These are phyloP conservation scores for Stegodyphus dumicola DNA, from an alignment of 1,140 invertebrate genomes.

Conservation along the genomic window DNA sequence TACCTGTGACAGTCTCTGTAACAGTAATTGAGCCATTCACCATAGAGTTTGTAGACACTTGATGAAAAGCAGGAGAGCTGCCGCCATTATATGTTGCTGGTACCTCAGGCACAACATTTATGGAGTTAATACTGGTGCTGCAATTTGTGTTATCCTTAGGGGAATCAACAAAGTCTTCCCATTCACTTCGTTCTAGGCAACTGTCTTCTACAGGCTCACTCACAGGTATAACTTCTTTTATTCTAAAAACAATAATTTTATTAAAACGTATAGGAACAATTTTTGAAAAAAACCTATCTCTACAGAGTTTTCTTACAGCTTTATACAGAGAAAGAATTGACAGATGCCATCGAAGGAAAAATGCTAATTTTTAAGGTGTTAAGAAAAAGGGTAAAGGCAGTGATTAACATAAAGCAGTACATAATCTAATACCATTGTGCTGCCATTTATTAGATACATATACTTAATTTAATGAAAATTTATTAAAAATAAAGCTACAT, in stretches of 20 bases:
- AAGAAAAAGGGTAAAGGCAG: too few species aligned
- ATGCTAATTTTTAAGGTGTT: too few species aligned
- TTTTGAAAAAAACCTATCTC: too few species aligned
- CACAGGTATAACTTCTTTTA: conserved; percentile 17
- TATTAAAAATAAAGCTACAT: too few species aligned
- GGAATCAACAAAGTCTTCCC: conserved; percentile 40
- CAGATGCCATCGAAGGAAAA: too few species aligned
- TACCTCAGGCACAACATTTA: conserved; percentile 40
- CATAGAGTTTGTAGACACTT: conserved; percentile 38
- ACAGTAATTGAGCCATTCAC: conserved; percentile 33
- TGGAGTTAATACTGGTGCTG: conserved; percentile 47
- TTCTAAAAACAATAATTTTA: conserved; percentile 7
- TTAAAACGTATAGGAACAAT: too few species aligned
- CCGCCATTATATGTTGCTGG: conserved; percentile 17
- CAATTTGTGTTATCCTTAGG: conserved; percentile 19
- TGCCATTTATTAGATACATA: too few species aligned
- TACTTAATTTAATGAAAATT: too few species aligned
- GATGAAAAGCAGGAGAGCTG: conserved; percentile 33
- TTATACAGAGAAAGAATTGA: too few species aligned
- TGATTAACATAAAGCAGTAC: too few species aligned
- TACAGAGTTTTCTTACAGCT: too few species aligned
- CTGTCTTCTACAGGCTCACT: conserved; percentile 27
- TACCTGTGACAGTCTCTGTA: conserved; percentile 10
- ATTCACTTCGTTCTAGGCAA: conserved; percentile 18
- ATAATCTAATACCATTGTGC: too few species aligned